Evolutionary conservation across 2,888 invertebrate species (phyloP), one percentile per base, ranked within the genome.

Genomic region (Phoenoteleia sp.): DNA sequence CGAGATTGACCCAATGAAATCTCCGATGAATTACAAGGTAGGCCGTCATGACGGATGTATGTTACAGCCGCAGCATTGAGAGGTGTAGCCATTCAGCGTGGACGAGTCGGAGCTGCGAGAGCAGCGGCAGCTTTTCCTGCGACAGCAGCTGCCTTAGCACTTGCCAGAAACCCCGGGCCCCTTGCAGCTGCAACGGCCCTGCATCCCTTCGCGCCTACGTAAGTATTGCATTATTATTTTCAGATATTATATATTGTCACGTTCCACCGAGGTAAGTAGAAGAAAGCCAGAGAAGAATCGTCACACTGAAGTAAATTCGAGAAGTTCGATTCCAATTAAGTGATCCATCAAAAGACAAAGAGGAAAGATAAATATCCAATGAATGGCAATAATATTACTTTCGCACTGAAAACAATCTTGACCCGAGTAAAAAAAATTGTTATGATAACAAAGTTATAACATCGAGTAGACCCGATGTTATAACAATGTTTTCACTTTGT

Each of bases 181-280:
- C 93, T 96, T 91, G 94, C 96, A 93, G 96, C 95, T 93, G 96
- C 96, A 92, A 95, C 96, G 94, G 96, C 97, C 94, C 95, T 97
- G 94, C 98, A 97, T 95, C 97, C 98, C 93, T 98, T 98, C 95
- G 96, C 98, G 94, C 97, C 91, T 60, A 90, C 97, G 97, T 97
- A 96, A 97, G 97, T 97, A 66, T 58, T 58, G 56, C 71, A 62
- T 36, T 64, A 27, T 27, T 64, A 66, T 29, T 49, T 21, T 27
- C 56, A 29, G 27, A 47, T 47, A 45, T 47, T 21, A 72, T 60
- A 21, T 23, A 60, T 60, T 33, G 33, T 67, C 66, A 23, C n/a
- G 19, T 19, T 47, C 3, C 66, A 58, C 23, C 13, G 17, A 79
- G 66, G 60, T 75, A 75, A 75, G 75, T 62, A 1, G n/a, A n/a